Evolutionary conservation across 2,113 vertebrate genomes (phyloP), one percentile per base, ranked within the genome.

Genomic region (Thalassarche chlororhynchos): DNA sequence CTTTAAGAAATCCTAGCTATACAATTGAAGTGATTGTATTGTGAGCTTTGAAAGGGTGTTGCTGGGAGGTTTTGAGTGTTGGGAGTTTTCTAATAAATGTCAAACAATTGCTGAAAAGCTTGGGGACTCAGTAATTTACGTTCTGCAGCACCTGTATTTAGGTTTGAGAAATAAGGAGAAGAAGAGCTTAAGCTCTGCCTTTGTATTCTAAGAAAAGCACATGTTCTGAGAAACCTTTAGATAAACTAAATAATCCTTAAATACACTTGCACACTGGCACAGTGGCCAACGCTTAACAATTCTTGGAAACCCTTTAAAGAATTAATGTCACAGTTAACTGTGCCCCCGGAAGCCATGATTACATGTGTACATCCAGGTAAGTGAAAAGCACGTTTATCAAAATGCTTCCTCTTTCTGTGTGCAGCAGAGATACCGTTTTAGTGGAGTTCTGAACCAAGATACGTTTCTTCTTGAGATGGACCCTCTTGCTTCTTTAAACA

Each of bases 11-110:
- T 32, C 21, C 8, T 2, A 14, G 66, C 42, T 6, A 1, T 34
- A 0, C 34, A 4, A 0, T 14, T n/a, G 62, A 29, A 23, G n/a
- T 4, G 23, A 3, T 9, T 34, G 13, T 4, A 11, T 14, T 14
- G 24, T 36, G 78, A 65, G 64, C 51, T 65, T 64, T 12, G 32
- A 38, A n/a, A 34, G 52, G 58, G 7, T 29, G n/a, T n/a, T 61
- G 60, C 55, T 64, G 69, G 32, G 51, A 44, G 60, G 60, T 13
- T 38, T 46, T 14, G 69, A 44, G 75, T 8, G 1, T n/a, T 60
- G 68, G 68, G 66, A 15, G 47, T 69, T 74, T 44, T 40, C 62
- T 46, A 16, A 51, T 31, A 11, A 49, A 26, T 5, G 12, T 15
- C 51, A 11, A 15, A 57, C 3, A 31, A 49, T 42, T 26, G 25